Conservation (phyloP, 2,888 invertebrate genomes). For the Stenichneumon culpator region DNA sequence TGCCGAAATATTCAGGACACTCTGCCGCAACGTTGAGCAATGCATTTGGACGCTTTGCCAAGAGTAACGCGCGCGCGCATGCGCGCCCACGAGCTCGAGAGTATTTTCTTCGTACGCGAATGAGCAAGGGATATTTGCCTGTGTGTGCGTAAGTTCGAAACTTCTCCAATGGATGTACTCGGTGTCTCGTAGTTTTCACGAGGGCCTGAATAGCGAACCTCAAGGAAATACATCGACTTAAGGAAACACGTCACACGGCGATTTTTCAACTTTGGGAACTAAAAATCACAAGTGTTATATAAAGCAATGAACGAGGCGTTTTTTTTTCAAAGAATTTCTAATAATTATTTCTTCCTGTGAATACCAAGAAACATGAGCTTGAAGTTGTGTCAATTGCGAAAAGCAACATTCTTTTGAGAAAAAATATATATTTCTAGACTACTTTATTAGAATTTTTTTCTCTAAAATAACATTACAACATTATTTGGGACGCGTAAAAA, state of each 20-base stretch:
- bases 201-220: constrained; percentile 14
- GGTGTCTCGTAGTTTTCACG: constrained; percentile 52
- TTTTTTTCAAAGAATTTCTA: too few relatives aligned
- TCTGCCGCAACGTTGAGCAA: constrained; percentile 78
- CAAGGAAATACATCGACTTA: constrained; percentile 16
- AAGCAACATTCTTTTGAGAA: too few relatives aligned
- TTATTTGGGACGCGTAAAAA: too few relatives aligned
- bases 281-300: too few relatives aligned
- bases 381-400: background rate
- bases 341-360: too few relatives aligned
- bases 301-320: too few relatives aligned
- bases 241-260: background rate
- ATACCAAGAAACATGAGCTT: too few relatives aligned
- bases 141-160: constrained; percentile 38
- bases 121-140: constrained; percentile 45
- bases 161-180: constrained; percentile 36
- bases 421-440: too few relatives aligned
- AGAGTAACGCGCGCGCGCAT: constrained; percentile 70
- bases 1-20: constrained; percentile 82
- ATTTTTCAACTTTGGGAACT: too few relatives aligned
- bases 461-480: too few relatives aligned
- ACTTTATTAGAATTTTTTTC: too few relatives aligned
- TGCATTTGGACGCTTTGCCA: constrained; percentile 76
- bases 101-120: constrained; percentile 54
- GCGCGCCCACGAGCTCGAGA: constrained; percentile 41